A percentile compares a stretch with the other conserved stretches of the same genome.
These are phyloP conservation scores for Xyliphius kryptos DNA, from an alignment of 2,113 vertebrate species.

Conservation along the genomic window DNA sequence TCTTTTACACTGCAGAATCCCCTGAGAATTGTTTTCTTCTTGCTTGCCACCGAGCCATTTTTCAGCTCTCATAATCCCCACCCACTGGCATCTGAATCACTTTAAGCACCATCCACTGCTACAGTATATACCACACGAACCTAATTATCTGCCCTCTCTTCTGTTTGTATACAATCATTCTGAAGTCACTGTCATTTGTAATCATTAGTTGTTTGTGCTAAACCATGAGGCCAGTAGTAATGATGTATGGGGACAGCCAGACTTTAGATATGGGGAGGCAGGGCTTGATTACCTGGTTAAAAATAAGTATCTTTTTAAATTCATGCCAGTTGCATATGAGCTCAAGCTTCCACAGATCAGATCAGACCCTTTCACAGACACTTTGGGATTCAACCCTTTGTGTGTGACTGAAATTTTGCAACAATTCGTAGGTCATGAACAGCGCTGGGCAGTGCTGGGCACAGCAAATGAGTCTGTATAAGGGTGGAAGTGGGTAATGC, in stretches of 20 bases:
- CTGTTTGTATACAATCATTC: constrained; percentile 7
- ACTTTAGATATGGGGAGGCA: neutral
- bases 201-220: neutral
- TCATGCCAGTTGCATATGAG: neutral
- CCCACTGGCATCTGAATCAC: constrained; percentile 10
- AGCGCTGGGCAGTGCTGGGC: too few species aligned
- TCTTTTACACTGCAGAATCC: neutral
- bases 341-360: too few species aligned
- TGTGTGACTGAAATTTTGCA: too few species aligned
- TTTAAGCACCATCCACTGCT: neutral
- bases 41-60: constrained; percentile 1
- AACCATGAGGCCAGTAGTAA: neutral
- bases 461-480: too few species aligned
- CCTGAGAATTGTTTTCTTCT: constrained; percentile 11
- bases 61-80: neutral
- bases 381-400: too few species aligned
- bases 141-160: constrained; percentile 3
- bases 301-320: neutral
- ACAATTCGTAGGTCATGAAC: too few species aligned
- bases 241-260: neutral
- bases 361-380: too few species aligned
- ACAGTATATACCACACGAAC: constrained; percentile 5
- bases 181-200: neutral
- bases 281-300: neutral
- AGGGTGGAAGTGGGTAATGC: too few species aligned